Conservation (phyloP, 2,888 invertebrate genomes). For the Macropis europaea region DNA sequence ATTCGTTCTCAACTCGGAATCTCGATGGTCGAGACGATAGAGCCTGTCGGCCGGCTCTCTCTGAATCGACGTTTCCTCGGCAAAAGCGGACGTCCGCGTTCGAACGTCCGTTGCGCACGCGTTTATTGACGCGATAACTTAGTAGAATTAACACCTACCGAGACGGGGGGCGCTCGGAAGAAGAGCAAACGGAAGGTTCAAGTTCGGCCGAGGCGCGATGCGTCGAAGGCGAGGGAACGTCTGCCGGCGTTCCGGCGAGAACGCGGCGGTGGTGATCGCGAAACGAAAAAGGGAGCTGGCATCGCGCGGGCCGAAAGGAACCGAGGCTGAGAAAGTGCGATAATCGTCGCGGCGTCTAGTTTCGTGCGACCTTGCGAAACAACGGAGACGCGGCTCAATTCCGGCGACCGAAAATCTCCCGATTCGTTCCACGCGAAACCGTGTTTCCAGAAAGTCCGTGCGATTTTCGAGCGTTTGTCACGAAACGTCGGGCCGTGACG, state of each 20-base stretch:
- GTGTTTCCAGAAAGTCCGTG: conserved; percentile 14
- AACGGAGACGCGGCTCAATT: conserved; percentile 23
- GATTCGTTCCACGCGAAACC: conserved; percentile 10
- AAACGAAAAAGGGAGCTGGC: too few relatives aligned
- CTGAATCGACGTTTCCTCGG: conserved; percentile 52
- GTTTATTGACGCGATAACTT: conserved; percentile 61
- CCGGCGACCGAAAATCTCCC: not conserved
- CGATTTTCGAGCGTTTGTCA: conserved; percentile 30
- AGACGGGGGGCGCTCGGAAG: conserved; percentile 17
- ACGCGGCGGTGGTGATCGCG: too few relatives aligned
- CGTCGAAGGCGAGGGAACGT: too few relatives aligned
- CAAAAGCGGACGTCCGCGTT: conserved; percentile 47
- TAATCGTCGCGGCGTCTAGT: conserved; percentile 28
- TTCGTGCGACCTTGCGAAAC: not conserved
- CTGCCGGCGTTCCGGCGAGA: too few relatives aligned
- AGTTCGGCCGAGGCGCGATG: conserved; percentile 22
- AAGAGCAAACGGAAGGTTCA: conserved; percentile 23
- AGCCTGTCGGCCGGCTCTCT: conserved; percentile 16
- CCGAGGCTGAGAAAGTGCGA: not conserved
- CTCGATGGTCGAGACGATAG: conserved; percentile 39
- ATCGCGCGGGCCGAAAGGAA: not conserved
- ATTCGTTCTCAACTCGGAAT: conserved; percentile 55
- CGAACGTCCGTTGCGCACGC: conserved; percentile 38
- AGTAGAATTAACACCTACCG: conserved; percentile 57
- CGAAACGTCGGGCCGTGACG: conserved; percentile 38